These are phyloP conservation scores for Onchidella celtica DNA, from an alignment of 2,888 invertebrate species.

Conservation along the genomic window DNA sequence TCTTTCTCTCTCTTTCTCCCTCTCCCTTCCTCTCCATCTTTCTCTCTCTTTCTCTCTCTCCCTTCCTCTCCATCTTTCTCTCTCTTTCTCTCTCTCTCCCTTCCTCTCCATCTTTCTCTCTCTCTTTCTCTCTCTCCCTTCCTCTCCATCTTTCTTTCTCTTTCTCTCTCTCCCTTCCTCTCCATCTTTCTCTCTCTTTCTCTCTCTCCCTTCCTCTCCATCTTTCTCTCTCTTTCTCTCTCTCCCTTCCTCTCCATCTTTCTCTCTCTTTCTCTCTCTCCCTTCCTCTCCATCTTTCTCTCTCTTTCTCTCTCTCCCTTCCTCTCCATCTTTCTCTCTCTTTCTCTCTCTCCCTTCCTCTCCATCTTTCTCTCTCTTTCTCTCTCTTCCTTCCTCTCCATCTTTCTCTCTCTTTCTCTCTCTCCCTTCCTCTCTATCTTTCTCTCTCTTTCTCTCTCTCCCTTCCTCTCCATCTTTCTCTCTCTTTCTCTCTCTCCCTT, in stretches of 20 bases:
- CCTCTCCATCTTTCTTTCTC: not conserved
- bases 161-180: not conserved
- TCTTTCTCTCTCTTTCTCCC: not conserved
- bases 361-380: conserved; percentile 12
- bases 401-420: too few relatives aligned
- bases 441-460: too few relatives aligned
- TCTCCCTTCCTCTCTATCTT: too few relatives aligned
- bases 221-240: not conserved
- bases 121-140: not conserved
- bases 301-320: not conserved
- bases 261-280: not conserved
- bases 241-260: not conserved
- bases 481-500: too few relatives aligned
- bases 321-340: conserved; percentile 6
- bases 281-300: conserved; percentile 18
- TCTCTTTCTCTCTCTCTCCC: conserved; percentile 4
- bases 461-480: too few relatives aligned
- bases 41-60: conserved; percentile 5
- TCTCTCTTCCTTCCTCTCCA: too few relatives aligned
- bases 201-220: not conserved
- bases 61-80: conserved; percentile 10
- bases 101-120: not conserved
- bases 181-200: not conserved
- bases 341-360: conserved; percentile 17
- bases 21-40: conserved; percentile 1